Conservation (phyloP, 2,797 vertebrate genomes). For the Neosilurus mollespiculum region DNA sequence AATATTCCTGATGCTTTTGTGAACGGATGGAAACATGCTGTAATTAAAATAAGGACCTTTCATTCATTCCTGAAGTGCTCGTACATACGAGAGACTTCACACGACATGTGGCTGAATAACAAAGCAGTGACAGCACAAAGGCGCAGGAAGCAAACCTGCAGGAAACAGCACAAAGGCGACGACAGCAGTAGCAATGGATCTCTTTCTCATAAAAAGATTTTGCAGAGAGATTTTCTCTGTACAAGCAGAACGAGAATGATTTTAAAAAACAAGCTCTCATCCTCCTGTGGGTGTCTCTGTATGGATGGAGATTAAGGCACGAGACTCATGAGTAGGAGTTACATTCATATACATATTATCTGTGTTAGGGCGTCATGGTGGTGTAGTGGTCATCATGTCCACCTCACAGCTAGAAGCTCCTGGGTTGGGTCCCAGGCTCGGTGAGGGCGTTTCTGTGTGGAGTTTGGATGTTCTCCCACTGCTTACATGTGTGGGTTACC, state of each 20-base stretch:
- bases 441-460: no score
- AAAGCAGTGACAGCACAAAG: background rate
- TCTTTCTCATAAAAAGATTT: background rate
- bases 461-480: no score
- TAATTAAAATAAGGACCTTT: background rate
- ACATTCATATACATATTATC: no score
- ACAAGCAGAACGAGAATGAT: background rate
- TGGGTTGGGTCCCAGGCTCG: no score
- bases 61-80: background rate
- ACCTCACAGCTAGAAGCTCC: no score
- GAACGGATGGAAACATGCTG: background rate
- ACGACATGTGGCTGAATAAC: background rate
- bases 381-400: no score
- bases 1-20: background rate
- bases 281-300: background rate
- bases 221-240: background rate
- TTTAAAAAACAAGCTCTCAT: background rate
- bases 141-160: background rate
- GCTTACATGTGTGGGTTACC: no score
- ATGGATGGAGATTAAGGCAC: no score
- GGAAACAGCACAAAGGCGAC: background rate
- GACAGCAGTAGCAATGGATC: background rate
- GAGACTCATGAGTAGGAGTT: no score
- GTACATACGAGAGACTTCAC: background rate
- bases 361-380: no score